A percentile compares a stretch with the other conserved stretches of the same genome.
Evolutionary conservation across 2,888 invertebrate genomes (phyloP).

Genomic region (Anagyrus pseudococci): DNA sequence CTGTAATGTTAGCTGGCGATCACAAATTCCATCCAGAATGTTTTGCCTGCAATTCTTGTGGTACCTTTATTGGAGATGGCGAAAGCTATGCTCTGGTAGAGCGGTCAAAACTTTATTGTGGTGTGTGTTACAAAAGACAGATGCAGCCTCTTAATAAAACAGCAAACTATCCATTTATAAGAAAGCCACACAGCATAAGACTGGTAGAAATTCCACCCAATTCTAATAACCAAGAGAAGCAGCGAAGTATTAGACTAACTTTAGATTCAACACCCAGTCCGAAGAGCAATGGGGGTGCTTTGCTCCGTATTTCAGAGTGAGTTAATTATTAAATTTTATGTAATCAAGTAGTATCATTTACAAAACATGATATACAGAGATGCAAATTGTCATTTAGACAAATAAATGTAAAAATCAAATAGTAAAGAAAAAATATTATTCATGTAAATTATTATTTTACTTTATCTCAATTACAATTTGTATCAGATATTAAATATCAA

Average conservation of each 20-base stretch:
- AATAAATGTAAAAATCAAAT: too few relatives aligned
- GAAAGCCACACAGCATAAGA: slow-evolving; percentile 81
- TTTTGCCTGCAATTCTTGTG: slow-evolving; percentile 85
- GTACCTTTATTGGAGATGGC: slow-evolving; percentile 87
- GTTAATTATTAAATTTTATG: slow-evolving; percentile 50
- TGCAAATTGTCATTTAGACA: slow-evolving; percentile 22
- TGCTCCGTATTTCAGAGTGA: slow-evolving; percentile 76
- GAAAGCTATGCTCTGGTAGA: slow-evolving; percentile 93
- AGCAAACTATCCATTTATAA: slow-evolving; percentile 64
- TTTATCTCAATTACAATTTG: slow-evolving; percentile 17
- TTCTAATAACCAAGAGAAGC: slow-evolving; percentile 63
- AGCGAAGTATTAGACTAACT: slow-evolving; percentile 71
- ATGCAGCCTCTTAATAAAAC: slow-evolving; percentile 70
- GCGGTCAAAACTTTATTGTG: slow-evolving; percentile 88
- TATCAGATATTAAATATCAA: slow-evolving; percentile 6
- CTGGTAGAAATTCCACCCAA: slow-evolving; percentile 80
- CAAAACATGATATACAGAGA: too few relatives aligned
- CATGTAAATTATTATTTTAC: neutral
- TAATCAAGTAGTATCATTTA: too few relatives aligned
- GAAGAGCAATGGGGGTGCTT: slow-evolving; percentile 65
- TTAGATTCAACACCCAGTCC: slow-evolving; percentile 65
- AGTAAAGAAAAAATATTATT: neutral
- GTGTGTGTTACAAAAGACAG: slow-evolving; percentile 75
- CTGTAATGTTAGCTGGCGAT: slow-evolving; percentile 93
- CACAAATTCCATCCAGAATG: slow-evolving; percentile 97